A percentile compares a stretch with the other conserved stretches of the same genome.
phyloP scores from a whole-genome alignment of 2,113 vertebrate genomes.

The Cacatua alba region DNA sequence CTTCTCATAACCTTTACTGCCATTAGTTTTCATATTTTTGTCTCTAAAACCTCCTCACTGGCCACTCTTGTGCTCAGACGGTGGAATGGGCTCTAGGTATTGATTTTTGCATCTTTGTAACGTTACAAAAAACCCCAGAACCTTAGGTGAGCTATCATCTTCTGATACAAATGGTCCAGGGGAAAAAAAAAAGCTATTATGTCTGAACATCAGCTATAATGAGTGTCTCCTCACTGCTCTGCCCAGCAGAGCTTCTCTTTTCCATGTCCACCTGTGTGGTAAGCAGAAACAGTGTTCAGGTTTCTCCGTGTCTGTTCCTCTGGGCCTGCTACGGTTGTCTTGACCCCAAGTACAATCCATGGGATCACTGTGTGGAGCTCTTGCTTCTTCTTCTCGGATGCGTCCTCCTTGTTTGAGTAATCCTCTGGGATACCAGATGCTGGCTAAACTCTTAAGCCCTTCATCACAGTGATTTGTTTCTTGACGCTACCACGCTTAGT shows the following conservation, averaged over 20 bases:
- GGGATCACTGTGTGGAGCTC: neutral
- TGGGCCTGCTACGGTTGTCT: neutral
- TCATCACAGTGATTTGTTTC: neutral
- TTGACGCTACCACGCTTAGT: rapidly evolving
- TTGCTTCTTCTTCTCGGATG: neutral
- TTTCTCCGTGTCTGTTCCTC: neutral
- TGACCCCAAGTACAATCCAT: neutral
- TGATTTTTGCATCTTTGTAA: neutral
- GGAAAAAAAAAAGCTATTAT: rapidly evolving
- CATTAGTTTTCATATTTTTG: neutral
- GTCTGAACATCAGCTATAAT: neutral
- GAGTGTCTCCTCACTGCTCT: neutral
- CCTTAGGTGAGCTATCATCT: neutral
- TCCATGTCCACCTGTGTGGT: neutral
- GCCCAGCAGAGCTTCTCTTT: neutral
- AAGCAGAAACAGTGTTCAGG: neutral
- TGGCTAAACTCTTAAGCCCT: neutral
- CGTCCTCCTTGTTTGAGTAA: neutral
- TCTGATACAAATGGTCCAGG: neutral
- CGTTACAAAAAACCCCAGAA: rapidly evolving
- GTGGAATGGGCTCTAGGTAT: neutral
- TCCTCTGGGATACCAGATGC: neutral
- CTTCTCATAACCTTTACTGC: neutral
- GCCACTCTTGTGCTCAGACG: neutral
- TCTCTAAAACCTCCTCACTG: neutral